Base-by-base conservation (phyloP, 2,888 invertebrate species). In the Cantharis rufa region DNA sequence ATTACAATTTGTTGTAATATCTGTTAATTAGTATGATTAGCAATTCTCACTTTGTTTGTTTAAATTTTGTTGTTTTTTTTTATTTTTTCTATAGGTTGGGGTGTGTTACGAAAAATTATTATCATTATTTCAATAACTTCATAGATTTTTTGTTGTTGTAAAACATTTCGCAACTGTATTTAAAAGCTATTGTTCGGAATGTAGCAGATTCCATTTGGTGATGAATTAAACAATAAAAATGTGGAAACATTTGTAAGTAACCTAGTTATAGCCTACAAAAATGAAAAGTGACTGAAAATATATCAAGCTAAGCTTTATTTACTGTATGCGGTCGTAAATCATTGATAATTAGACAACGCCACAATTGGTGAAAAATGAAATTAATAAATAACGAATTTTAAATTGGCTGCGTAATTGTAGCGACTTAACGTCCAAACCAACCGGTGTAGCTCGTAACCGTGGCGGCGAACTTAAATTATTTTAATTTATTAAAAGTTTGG, bases 261-360 rank as follows among this genome's bases (percentile, higher is more conserved):
- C 21, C 5, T n/a, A 21, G 64, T 66, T 66, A 66, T 10, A 2
- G 64, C 10, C 21, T 66, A 21, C 64, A 66, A 66, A 66, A 66
- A 66, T 66, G 64, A 66, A 66, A 66, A 66, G 64, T 66, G 64
- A 66, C 21, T 24, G 24, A 66, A 66, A 66, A 66, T 66, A 66
- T n/a, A 66, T 66, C 64, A 66, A 66, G 21, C 64, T 21, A 66
- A 66, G 64, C 64, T 66, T n/a, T 66, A 66, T 66, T 21, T 66
- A 66, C 16, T 63, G 63, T 16, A 63, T 63, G 18, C 63, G 15
- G 15, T 66, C 18, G 24, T 66, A 66, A 66, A 66, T 66, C 24
- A 66, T 13, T 21, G 24, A 21, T 48, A 48, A 48, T 48, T 48
- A 48, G 48, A 48, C 48, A n/a, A 48, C 48, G 48, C 48, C 48